Percentiles rank a stretch among this genome's conserved stretches.
These are phyloP conservation scores for Drosophila histrio DNA, from an alignment of 2,888 invertebrate species.

Conservation along the genomic window DNA sequence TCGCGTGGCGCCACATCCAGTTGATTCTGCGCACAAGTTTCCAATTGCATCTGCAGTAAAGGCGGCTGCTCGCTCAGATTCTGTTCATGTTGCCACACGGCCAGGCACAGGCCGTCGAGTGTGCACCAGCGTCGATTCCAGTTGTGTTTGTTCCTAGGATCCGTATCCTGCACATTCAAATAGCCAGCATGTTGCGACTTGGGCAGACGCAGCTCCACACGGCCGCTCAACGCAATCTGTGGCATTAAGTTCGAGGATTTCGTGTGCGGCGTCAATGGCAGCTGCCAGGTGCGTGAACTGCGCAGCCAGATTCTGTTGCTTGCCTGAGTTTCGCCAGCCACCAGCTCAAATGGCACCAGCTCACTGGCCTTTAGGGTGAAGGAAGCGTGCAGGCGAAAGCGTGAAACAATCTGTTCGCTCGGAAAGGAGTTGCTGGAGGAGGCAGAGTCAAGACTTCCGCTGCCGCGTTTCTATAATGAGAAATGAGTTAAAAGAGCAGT, in stretches of 20 bases:
- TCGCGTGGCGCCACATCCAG: constrained; percentile 83
- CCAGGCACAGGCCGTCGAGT: constrained; percentile 83
- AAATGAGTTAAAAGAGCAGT: background rate
- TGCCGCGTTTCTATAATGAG: constrained; percentile 47
- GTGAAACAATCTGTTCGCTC: constrained; percentile 76
- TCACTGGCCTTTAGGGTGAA: constrained; percentile 71
- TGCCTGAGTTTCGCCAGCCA: constrained; percentile 44
- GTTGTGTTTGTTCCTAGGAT: constrained; percentile 81
- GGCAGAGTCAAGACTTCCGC: constrained; percentile 52
- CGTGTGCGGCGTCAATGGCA: constrained; percentile 61
- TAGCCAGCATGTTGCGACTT: constrained; percentile 84
- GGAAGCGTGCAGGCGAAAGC: constrained; percentile 82
- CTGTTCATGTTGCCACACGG: constrained; percentile 85
- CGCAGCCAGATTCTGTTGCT: constrained; percentile 72
- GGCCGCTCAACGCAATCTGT: constrained; percentile 71
- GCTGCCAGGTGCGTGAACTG: constrained; percentile 59
- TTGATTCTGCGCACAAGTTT: constrained; percentile 50
- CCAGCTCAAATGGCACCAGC: constrained; percentile 77
- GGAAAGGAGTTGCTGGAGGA: constrained; percentile 57
- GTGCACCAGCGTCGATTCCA: constrained; percentile 87
- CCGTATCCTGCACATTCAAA: constrained; percentile 85
- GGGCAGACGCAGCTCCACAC: constrained; percentile 73
- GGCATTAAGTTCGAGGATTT: constrained; percentile 76
- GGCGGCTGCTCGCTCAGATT: constrained; percentile 82
- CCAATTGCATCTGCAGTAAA: constrained; percentile 83